Conservation (phyloP, 2,888 invertebrate genomes). For the Scotopteryx bipunctaria region DNA sequence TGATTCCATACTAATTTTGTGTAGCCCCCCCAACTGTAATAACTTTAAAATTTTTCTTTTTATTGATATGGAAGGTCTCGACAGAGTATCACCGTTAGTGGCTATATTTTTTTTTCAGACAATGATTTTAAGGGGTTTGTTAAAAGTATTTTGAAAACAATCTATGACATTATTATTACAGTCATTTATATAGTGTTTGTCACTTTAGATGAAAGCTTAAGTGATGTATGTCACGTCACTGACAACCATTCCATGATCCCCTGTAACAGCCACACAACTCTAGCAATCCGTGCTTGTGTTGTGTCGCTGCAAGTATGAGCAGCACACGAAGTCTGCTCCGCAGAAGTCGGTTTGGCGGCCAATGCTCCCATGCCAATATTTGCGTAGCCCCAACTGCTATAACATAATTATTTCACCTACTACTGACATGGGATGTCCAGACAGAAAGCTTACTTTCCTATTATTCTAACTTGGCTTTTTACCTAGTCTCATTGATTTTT, state of each 20-base stretch:
- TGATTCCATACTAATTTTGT: background rate
- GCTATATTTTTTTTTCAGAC: too few species aligned
- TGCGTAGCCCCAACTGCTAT: constrained; percentile 4
- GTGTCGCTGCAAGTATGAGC: background rate
- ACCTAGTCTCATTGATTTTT: background rate
- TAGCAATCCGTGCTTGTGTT: background rate
- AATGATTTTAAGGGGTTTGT: background rate
- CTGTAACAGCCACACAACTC: background rate
- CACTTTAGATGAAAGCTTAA: too few species aligned
- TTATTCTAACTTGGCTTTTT: too few species aligned
- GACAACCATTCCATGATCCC: background rate
- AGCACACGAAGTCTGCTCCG: background rate
- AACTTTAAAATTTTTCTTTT: background rate
- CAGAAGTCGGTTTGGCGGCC: background rate
- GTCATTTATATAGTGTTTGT: too few species aligned
- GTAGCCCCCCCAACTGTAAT: constrained; percentile 4
- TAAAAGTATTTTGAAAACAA: background rate
- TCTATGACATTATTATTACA: background rate
- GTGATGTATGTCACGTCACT: background rate
- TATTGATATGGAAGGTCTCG: background rate
- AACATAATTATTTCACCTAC: background rate
- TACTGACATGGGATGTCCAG: background rate
- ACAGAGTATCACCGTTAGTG: background rate
- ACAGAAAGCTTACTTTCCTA: too few species aligned
- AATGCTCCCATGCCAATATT: background rate